Conservation (phyloP, 2,113 vertebrate genomes). For the Chlamydotis undulata region DNA sequence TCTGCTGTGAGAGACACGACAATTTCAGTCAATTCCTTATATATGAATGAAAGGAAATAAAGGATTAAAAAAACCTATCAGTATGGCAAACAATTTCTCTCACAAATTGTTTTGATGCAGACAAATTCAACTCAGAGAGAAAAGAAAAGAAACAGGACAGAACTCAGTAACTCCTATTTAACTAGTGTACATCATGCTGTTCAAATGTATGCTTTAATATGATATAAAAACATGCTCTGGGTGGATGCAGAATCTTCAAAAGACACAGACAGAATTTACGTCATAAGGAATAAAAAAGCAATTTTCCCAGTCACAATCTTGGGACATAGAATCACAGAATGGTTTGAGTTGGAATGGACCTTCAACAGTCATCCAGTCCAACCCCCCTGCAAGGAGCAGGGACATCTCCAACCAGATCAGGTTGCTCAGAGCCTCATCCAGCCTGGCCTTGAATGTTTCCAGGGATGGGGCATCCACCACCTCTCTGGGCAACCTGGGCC, state of each 20-base stretch:
- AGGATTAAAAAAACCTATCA: not conserved
- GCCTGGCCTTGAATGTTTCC: no score
- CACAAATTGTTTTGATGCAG: not conserved
- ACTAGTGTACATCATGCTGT: not conserved
- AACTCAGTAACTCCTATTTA: not conserved
- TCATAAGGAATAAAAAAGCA: not conserved
- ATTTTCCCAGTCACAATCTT: not conserved
- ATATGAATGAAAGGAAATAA: not conserved
- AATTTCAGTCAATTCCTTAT: not conserved
- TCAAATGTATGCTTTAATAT: not conserved
- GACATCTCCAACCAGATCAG: no score
- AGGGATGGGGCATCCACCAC: no score
- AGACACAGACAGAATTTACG: not conserved
- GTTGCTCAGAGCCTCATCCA: no score
- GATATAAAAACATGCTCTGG: not conserved
- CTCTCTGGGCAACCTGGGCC: no score
- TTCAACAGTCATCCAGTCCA: no score
- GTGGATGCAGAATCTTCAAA: not conserved
- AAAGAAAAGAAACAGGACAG: not conserved
- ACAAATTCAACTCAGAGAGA: not conserved
- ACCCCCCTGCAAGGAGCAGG: no score
- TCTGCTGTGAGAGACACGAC: not conserved
- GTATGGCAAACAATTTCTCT: not conserved
- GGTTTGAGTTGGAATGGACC: no score
- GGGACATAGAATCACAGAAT: not conserved